Evolutionary conservation across 92 coral and sea anemone genomes (phyloP).

Genomic region (Actinernus sp.): DNA sequence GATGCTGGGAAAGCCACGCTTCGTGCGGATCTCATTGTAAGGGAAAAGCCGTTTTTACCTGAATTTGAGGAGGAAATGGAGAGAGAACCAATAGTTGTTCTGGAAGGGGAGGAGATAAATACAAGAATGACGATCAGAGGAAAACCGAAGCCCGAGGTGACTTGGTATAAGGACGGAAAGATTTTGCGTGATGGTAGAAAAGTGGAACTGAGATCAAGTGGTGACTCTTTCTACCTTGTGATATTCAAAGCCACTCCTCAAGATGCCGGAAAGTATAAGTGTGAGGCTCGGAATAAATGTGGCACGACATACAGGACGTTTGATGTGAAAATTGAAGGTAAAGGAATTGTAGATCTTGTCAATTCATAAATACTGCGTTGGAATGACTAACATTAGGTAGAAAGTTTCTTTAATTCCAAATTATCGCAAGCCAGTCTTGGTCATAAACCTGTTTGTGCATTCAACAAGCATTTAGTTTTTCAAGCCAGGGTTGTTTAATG

Average conservation of each 20-base stretch:
- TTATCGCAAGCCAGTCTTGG: too few relatives aligned
- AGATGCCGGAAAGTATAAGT: slow-evolving; percentile 87
- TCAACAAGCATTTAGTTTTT: too few relatives aligned
- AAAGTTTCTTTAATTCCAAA: too few relatives aligned
- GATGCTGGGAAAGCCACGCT: slow-evolving; percentile 68
- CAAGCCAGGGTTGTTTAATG: too few relatives aligned
- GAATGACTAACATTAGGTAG: too few relatives aligned
- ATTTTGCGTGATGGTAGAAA: slow-evolving; percentile 73
- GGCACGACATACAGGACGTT: slow-evolving; percentile 78
- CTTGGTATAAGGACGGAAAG: slow-evolving; percentile 86
- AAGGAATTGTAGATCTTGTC: too few relatives aligned
- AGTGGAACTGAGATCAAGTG: slow-evolving; percentile 53
- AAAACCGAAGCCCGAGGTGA: slow-evolving; percentile 86
- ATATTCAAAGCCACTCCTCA: slow-evolving; percentile 63
- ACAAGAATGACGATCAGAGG: slow-evolving; percentile 74
- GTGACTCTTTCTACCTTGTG: slow-evolving; percentile 53
- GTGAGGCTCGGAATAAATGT: slow-evolving; percentile 87
- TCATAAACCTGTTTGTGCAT: too few relatives aligned
- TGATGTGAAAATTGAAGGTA: slow-evolving; percentile 85
- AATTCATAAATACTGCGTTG: too few relatives aligned
- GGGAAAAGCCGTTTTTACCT: slow-evolving; percentile 68
- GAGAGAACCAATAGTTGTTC: slow-evolving; percentile 54
- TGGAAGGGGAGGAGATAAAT: slow-evolving; percentile 79
- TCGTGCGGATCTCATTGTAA: slow-evolving; percentile 46
- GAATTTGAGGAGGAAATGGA: slow-evolving; percentile 60